Evolutionary conservation across 2,797 vertebrate genomes (phyloP).

Genomic region (Novumbra hubbsi): DNA sequence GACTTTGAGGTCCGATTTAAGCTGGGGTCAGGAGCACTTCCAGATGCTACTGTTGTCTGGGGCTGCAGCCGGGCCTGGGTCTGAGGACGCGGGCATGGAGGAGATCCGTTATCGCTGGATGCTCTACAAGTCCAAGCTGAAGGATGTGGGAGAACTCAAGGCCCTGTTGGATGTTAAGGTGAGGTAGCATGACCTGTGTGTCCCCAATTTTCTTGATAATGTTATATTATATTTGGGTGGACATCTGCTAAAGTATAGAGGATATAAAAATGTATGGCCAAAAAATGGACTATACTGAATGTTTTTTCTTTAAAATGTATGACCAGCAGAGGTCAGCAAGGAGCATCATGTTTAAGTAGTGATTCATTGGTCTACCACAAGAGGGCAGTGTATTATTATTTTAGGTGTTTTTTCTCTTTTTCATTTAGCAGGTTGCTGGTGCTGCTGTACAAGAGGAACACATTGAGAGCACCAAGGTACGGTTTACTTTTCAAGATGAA

Average conservation of each 20-base stretch:
- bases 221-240: background rate
- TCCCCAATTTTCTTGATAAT: background rate
- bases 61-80: background rate
- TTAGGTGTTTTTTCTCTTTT: slow-evolving; percentile 4
- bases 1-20: slow-evolving; percentile 72
- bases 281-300: background rate
- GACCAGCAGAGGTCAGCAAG: slow-evolving; percentile 8
- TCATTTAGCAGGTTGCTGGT: slow-evolving; percentile 38
- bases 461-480: slow-evolving; percentile 15
- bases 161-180: slow-evolving; percentile 54
- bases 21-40: slow-evolving; percentile 79
- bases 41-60: slow-evolving; percentile 45
- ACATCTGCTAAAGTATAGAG: too few relatives aligned
- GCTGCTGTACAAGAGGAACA: slow-evolving; percentile 24
- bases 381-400: background rate
- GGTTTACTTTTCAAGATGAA: slow-evolving; percentile 28
- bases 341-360: background rate
- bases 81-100: slow-evolving; percentile 69
- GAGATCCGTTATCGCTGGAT: slow-evolving; percentile 90
- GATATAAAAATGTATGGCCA: too few relatives aligned
- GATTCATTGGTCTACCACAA: background rate
- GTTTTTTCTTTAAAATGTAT: too few relatives aligned
- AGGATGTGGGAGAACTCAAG: slow-evolving; percentile 62
- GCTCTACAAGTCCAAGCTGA: slow-evolving; percentile 91
- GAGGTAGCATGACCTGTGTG: slow-evolving; percentile 14